Base-by-base conservation (phyloP, 2,797 vertebrate genomes). In the Delichon dasypus region DNA sequence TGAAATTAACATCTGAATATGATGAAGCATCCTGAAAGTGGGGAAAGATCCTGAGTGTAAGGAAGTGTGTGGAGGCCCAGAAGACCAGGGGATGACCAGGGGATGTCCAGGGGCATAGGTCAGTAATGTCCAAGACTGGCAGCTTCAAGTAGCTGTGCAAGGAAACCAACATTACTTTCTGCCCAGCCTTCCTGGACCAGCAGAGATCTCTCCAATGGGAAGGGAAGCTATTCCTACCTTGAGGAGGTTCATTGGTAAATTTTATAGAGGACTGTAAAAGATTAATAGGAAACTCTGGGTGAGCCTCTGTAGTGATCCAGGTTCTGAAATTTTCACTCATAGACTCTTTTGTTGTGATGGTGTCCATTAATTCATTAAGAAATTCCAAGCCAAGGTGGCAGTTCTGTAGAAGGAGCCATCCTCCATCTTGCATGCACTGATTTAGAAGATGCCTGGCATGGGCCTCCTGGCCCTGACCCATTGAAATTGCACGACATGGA, bases 321-420 rank as follows among this genome's bases (percentile, higher is more conserved):
- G 98, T 97, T 82, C 98, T 96, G 92, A 98, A 99, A 53, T 90
- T 95, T 51, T 97, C 96, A 81, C 96, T 97, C 34, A 98, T 72
- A 50, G 42, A 92, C 61, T 98, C 98, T 17, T 95, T 72, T 11
- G 62, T n/a, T 48, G 97, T 94, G n/a, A 98, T 96, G 8, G 97
- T 98, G 54, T 98, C 98, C 95, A 98, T 96, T 90, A 98, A 97
- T 91, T 99, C 98, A 21, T 97, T 97, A 95, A 99, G 97, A 96
- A 99, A 99, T 64, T 98, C 97, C 73, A 99, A 96, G 6, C 98
- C 98, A 89, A 99, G 98, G 93, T 99, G 98, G 68, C 98, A 98
- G 96, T 99, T 99, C 97, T 99, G 98, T 66, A 99, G 98, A 34
- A 99, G 98, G 45, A 99, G 97, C 98, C 98, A 99, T 64, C 98